These are phyloP conservation scores for Dicaeum eximium DNA, from an alignment of 2,113 vertebrate genomes.

Conservation along the genomic window DNA sequence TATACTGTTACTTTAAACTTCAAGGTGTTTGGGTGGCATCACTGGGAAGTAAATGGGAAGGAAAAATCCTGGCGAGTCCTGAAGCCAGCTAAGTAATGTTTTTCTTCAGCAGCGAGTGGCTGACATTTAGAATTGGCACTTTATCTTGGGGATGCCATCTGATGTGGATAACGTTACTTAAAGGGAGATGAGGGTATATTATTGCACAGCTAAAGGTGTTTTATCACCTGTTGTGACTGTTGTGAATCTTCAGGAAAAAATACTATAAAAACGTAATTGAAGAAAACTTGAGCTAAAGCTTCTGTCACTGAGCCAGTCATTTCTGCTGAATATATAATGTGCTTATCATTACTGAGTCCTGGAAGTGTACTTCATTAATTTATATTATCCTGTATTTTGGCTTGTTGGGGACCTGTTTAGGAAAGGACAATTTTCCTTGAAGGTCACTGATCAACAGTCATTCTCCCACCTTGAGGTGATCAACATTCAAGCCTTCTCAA, in stretches of 20 bases:
- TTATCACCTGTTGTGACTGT: not conserved
- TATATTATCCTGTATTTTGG: not conserved
- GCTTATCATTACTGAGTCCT: not conserved
- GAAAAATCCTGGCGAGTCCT: not conserved
- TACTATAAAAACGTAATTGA: not conserved
- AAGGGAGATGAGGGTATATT: not conserved
- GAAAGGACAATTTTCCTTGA: constrained; percentile 82
- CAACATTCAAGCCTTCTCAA: constrained; percentile 82
- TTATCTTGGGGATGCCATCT: not conserved
- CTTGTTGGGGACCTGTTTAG: constrained; percentile 57
- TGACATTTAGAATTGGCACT: not conserved
- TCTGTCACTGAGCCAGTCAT: not conserved
- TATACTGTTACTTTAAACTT: not conserved
- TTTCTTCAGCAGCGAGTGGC: not conserved
- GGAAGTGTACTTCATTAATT: not conserved
- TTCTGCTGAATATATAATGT: not conserved
- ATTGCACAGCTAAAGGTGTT: not conserved
- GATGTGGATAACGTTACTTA: not conserved
- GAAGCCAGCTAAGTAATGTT: not conserved
- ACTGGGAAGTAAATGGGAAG: not conserved
- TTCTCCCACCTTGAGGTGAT: constrained; percentile 77
- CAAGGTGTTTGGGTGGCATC: not conserved
- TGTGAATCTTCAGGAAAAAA: not conserved
- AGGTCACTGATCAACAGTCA: constrained; percentile 77
- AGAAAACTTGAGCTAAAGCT: not conserved